Conservation (phyloP, 2,797 vertebrate genomes). For the Kryptopterus vitreolus region DNA sequence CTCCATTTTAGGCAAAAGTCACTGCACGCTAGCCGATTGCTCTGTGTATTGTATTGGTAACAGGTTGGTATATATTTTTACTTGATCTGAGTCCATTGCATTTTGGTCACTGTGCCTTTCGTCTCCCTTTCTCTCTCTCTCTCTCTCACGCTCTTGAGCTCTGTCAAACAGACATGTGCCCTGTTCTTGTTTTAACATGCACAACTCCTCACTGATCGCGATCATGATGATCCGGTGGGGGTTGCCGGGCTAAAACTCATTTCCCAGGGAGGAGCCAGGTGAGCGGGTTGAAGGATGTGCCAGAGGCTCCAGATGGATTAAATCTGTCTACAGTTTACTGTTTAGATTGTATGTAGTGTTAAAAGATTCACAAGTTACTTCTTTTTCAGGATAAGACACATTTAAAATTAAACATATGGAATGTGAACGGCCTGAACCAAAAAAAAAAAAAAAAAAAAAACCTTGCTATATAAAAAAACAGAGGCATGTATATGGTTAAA, state of each 20-base stretch:
- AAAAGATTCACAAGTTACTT: conserved; percentile 6
- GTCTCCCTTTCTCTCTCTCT: conserved; percentile 23
- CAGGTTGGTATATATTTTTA: conserved; percentile 51
- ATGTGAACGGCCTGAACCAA: conserved; percentile 10
- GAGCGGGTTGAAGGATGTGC: conserved; percentile 33
- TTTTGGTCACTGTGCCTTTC: conserved; percentile 3
- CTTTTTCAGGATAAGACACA: conserved; percentile 1
- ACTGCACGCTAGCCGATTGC: conserved; percentile 31
- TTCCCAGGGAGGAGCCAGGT: conserved; percentile 41
- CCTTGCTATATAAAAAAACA: conserved; percentile 1
- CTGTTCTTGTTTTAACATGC: conserved; percentile 24
- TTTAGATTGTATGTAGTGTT: conserved; percentile 13
- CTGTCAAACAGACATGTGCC: conserved; percentile 28
- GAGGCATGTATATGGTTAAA: background rate
- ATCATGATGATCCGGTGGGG: conserved; percentile 38
- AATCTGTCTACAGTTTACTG: conserved; percentile 59
- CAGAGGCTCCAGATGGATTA: conserved; percentile 52
- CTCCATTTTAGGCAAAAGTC: conserved; percentile 57
- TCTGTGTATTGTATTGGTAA: conserved; percentile 45
- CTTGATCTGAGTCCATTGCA: conserved; percentile 31
- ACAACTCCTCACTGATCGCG: conserved; percentile 37
- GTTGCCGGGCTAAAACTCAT: conserved; percentile 26
- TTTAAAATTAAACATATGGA: background rate
- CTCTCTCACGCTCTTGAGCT: conserved; percentile 19
- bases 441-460: too few species aligned